Evolutionary conservation across 2,797 vertebrate genomes (phyloP), one percentile per base, ranked within the genome.

Genomic region (Sebastes oblongus): DNA sequence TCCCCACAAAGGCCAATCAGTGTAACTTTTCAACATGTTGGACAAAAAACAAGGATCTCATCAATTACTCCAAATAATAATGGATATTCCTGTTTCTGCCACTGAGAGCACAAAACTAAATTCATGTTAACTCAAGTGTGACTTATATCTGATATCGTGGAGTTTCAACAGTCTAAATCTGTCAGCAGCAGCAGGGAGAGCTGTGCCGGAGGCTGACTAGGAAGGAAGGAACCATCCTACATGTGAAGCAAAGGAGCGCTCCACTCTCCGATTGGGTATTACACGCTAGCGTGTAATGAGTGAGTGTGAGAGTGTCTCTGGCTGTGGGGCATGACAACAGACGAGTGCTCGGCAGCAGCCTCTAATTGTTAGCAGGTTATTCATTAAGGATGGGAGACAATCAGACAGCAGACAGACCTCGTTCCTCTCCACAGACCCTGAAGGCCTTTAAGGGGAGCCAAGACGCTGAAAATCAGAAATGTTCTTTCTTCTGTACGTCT

Each of bases 301-400:
- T 29, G 79, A 79, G 82, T 72, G 80, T 39, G 83, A 75, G 80
- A 81, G 84, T 52, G 61, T 75, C 60, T 88, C 29, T 84, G 74
- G 77, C 84, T 85, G 77, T 58, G 66, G 84, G 86, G 75, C 80
- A 71, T 6, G 68, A 70, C 81, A 78, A 79, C 83, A 46, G 78
- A 68, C 30, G 50, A 82, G 72, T 10, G 69, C 66, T 77, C 66
- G 3, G 64, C 77, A 72, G 71, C 78, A 79, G 75, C 80, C 86
- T 90, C 77, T 90, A 89, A 92, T 89, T 91, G 78, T 88, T 83
- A 55, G 80, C 86, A 84, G 81, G 76, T 92, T 88, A 87, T 89
- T 91, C 85, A 90, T 93, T 88, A 91, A 82, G 65, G 67, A 88
- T 66, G 59, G 42, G 66, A 84, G 75, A 75, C 66, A 60, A 83